Percentiles rank a stretch among this genome's conserved stretches.
Conservation (phyloP, 2,113 vertebrate genomes). For the Prionailurus bengalensis region DNA sequence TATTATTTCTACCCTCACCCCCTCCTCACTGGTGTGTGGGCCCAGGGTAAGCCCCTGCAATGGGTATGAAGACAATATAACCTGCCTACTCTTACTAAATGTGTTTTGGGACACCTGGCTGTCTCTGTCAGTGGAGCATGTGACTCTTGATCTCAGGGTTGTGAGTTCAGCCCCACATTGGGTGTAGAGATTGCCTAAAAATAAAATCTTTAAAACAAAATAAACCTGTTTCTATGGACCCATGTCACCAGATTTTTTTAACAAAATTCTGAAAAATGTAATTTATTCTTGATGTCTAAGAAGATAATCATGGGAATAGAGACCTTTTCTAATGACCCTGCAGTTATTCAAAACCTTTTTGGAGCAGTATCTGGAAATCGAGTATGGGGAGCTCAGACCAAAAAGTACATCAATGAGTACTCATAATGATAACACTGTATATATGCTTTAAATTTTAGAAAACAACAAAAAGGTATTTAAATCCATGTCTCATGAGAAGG, state of each 20-base stretch:
- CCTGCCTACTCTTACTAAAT: neutral
- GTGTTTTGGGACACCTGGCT: neutral
- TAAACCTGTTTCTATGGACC: neutral
- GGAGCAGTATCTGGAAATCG: neutral
- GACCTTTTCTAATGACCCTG: neutral
- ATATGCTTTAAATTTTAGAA: neutral
- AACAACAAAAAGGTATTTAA: neutral
- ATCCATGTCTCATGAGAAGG: neutral
- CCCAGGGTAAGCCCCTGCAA: neutral
- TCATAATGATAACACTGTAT: neutral
- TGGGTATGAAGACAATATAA: neutral
- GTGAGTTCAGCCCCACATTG: neutral
- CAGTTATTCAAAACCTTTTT: slow-evolving; percentile 3
- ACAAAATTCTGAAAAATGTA: neutral
- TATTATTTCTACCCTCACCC: neutral
- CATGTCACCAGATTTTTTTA: neutral
- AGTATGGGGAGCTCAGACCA: neutral
- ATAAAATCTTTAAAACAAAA: neutral
- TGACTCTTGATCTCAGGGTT: neutral
- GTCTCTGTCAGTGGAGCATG: neutral
- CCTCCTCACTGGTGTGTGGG: neutral
- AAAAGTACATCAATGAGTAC: neutral
- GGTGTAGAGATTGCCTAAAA: neutral
- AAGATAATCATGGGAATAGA: neutral
- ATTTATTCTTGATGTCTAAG: slow-evolving; percentile 19